These are phyloP conservation scores for Cephus pygmeus DNA, from an alignment of 2,888 invertebrate species.

Conservation along the genomic window DNA sequence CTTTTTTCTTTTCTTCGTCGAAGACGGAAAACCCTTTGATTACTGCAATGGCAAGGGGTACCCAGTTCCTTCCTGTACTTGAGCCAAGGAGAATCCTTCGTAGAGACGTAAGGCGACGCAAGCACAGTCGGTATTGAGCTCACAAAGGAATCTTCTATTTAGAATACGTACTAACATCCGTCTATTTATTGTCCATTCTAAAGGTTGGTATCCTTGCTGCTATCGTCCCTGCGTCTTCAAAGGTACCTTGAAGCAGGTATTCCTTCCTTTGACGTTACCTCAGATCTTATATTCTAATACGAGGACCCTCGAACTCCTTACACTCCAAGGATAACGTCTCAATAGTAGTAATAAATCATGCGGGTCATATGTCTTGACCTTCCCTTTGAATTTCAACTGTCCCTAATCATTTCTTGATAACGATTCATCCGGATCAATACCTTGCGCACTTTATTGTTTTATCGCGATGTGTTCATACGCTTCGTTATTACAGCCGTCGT, in stretches of 20 bases:
- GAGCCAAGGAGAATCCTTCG: background rate
- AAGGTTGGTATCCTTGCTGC: background rate
- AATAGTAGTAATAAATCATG: background rate
- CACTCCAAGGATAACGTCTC: background rate
- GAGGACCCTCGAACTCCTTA: background rate
- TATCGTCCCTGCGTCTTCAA: background rate
- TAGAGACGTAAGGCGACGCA: background rate
- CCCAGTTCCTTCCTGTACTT: background rate
- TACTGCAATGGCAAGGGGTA: background rate
- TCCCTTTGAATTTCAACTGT: background rate
- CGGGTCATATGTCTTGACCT: background rate
- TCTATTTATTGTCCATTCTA: slow-evolving; percentile 51
- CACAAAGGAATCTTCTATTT: slow-evolving; percentile 29
- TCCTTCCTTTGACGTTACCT: background rate
- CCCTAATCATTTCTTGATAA: background rate
- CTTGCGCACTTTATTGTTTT: background rate
- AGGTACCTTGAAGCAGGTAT: background rate
- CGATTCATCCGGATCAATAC: background rate
- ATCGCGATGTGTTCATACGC: background rate
- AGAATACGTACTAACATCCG: slow-evolving; percentile 34
- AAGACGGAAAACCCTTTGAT: background rate
- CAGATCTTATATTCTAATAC: background rate
- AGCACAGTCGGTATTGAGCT: slow-evolving; percentile 43
- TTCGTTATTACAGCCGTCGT: background rate
- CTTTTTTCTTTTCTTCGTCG: no score